Percentiles rank a stretch among this genome's conserved stretches.
Conservation (phyloP, 2,888 invertebrate species). For the Lacanobia wlatinum region DNA sequence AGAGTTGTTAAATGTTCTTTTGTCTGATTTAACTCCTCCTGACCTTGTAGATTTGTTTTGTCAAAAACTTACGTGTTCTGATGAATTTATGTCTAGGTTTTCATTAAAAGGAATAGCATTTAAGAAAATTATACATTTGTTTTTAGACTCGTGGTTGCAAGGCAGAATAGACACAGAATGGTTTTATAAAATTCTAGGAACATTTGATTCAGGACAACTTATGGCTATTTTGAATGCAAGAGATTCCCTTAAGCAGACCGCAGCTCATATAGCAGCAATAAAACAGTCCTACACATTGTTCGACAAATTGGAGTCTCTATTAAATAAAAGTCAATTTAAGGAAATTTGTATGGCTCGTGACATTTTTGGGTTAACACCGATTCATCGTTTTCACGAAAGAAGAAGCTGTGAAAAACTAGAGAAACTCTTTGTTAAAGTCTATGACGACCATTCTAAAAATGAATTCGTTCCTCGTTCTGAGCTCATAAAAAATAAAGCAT, state of each 20-base stretch:
- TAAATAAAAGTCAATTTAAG: conserved; percentile 27
- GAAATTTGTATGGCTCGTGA: conserved; percentile 31
- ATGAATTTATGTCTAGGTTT: too few relatives aligned
- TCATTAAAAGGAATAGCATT: not conserved
- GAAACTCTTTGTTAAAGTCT: conserved; percentile 22
- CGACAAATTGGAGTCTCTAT: conserved; percentile 31
- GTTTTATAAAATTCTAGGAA: conserved; percentile 24
- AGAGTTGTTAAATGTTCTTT: conserved; percentile 6
- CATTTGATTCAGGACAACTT: conserved; percentile 25
- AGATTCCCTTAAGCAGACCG: conserved; percentile 3
- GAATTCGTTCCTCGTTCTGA: not conserved
- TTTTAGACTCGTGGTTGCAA: not conserved
- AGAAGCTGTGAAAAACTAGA: conserved; percentile 5
- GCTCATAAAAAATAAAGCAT: not conserved
- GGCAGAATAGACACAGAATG: not conserved
- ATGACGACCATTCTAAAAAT: not conserved
- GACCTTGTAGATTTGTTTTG: conserved; percentile 23
- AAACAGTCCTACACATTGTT: conserved; percentile 24
- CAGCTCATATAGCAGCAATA: conserved; percentile 34
- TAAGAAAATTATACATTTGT: conserved; percentile 12
- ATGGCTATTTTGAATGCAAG: not conserved
- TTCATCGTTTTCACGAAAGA: conserved; percentile 16
- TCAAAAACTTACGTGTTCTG: conserved; percentile 7
- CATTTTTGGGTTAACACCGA: conserved; percentile 18
- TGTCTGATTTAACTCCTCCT: conserved; percentile 18